Conservation (phyloP, 2,797 vertebrate genomes). For the Pangasius mekongensis region DNA sequence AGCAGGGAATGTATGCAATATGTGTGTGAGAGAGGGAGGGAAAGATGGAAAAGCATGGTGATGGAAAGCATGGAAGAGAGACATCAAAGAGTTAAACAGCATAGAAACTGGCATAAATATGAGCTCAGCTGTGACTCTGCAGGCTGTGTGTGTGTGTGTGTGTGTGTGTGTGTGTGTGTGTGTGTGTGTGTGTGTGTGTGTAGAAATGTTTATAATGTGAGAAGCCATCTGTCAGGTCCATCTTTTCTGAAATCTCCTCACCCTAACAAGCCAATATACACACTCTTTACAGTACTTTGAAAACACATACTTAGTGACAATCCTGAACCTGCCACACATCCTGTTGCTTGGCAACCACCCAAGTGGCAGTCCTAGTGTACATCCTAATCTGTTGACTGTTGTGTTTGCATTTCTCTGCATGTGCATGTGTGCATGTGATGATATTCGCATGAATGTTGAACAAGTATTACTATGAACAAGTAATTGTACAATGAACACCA, state of each 20-base stretch:
- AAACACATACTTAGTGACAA: conserved; percentile 46
- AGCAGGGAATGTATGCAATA: neutral
- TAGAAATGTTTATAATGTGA: conserved; percentile 52
- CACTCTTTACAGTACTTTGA: conserved; percentile 23
- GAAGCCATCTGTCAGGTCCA: conserved; percentile 57
- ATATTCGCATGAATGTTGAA: neutral
- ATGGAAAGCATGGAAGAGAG: neutral
- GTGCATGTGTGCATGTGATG: neutral
- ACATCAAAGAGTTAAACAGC: conserved; percentile 49
- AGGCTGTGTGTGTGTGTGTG: conserved; percentile 36
- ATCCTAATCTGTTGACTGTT: conserved; percentile 37
- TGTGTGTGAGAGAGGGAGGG: neutral
- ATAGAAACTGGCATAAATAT: conserved; percentile 57
- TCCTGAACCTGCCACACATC: conserved; percentile 40
- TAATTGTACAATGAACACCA: neutral
- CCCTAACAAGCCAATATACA: conserved; percentile 33
- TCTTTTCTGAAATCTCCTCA: conserved; percentile 46
- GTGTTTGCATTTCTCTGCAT: neutral
- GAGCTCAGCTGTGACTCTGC: conserved; percentile 59
- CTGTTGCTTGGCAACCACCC: conserved; percentile 58
- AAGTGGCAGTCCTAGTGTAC: conserved; percentile 27
- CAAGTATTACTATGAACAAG: neutral
- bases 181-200: conserved; percentile 29
- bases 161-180: conserved; percentile 41
- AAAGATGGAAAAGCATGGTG: neutral